Conservation (phyloP, 92 coral and sea anemone species). For the Blastomussa wellsi region DNA sequence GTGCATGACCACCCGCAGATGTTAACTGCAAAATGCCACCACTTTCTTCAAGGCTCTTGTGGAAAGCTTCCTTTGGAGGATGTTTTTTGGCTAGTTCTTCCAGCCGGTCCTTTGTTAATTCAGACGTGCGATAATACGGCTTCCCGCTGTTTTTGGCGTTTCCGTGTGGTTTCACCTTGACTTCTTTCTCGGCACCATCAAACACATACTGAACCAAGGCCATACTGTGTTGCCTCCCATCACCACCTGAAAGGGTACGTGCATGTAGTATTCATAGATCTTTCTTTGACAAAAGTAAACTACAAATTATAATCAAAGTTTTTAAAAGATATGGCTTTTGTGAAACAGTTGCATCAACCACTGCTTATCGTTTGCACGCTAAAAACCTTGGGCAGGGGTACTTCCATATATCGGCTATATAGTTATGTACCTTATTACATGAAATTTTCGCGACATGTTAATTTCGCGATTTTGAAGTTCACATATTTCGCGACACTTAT, state of each 20-base stretch:
- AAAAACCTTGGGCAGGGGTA: no score
- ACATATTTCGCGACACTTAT: no score
- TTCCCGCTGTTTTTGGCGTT: constrained; percentile 29
- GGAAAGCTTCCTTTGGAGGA: constrained; percentile 32
- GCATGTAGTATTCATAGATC: background rate
- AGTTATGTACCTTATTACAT: no score
- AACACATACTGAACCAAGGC: constrained; percentile 53
- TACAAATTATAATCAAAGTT: background rate
- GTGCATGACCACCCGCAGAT: constrained; percentile 35
- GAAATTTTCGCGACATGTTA: no score
- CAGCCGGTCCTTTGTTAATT: constrained; percentile 34
- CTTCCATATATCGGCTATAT: no score
- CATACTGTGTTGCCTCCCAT: constrained; percentile 18
- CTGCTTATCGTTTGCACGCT: no score
- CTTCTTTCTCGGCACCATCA: constrained; percentile 48
- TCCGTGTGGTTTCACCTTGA: constrained; percentile 51
- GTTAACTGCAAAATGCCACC: constrained; percentile 22
- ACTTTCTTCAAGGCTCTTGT: constrained; percentile 24
- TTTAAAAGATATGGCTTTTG: no score
- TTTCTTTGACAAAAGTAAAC: constrained; percentile 4
- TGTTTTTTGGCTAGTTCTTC: constrained; percentile 37
- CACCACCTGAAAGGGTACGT: constrained; percentile 29
- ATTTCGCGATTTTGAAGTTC: no score
- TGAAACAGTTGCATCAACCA: no score
- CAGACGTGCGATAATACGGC: constrained; percentile 48